Conservation (phyloP, 2,113 vertebrate species). For the rat (Rattus norvegicus) region GRCr8 NC_086021.1:81260501-81261000, state of each 20-base stretch:
- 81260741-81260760: background rate
- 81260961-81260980: conserved; percentile 59
- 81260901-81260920: conserved; percentile 47
- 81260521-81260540: too few relatives aligned
- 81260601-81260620: background rate
- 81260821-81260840: background rate
- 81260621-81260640: background rate
- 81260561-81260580: too few relatives aligned
- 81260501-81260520: too few relatives aligned
- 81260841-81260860: background rate
- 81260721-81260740: background rate
- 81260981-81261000: conserved; percentile 77
- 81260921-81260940: conserved; percentile 66
- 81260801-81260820: conserved; percentile 41
- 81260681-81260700: conserved; percentile 35
- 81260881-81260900: background rate
- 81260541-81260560: too few relatives aligned
- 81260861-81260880: background rate
- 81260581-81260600: conserved; percentile 31
- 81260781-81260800: background rate
- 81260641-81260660: conserved; percentile 4
- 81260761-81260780: background rate
- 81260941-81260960: conserved; percentile 65
- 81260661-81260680: background rate
- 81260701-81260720: background rate